Evolutionary conservation across 2,113 vertebrate species (phyloP), one percentile per base, ranked within the genome.

Genomic region (Colinus virginianus): DNA sequence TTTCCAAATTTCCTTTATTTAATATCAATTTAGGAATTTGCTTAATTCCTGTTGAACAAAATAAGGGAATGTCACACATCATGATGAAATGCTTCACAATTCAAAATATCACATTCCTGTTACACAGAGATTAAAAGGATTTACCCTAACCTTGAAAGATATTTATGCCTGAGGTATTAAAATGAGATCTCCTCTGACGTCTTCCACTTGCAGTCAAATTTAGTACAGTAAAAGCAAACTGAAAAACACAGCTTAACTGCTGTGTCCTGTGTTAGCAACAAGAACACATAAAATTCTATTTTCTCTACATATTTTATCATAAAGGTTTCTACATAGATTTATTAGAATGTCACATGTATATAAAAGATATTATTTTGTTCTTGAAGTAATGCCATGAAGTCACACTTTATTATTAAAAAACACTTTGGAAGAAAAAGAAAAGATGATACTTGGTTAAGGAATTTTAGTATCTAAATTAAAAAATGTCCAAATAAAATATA

Each of bases 41-140:
- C 16, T 51, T 90, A 71, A 43, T 64, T 84, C 48, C 28, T 42
- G 53, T 64, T 42, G 81, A 82, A 56, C 22, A 69, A 75, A 88
- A 82, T 9, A 82, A 63, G 78, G 34, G 19, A 63, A 36, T 59
- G 64, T 42, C n/a, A 88, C 43, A 18, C 13, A 75, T 43, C 17
- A 78, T 11, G 17, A 78, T 26, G 12, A 89, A 89, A 89, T 64
- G 7, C 7, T 82, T 26, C 2, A 6, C 3, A 1, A 62, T 84
- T 82, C 7, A 76, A 84, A 30, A 42, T 40, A 56, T 22, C 14
- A 13, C 26, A 89, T 28, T 87, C 25, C 36, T 66, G 13, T 45
- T 53, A 90, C 23, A n/a, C 72, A 49, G 78, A 82, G 84, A 81
- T 91, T 23, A 90, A 93, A 92, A 75, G 18, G 45, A 79, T 89